Conservation (phyloP, 1,140 invertebrate genomes). For the Muscidifurax raptorellus region DNA sequence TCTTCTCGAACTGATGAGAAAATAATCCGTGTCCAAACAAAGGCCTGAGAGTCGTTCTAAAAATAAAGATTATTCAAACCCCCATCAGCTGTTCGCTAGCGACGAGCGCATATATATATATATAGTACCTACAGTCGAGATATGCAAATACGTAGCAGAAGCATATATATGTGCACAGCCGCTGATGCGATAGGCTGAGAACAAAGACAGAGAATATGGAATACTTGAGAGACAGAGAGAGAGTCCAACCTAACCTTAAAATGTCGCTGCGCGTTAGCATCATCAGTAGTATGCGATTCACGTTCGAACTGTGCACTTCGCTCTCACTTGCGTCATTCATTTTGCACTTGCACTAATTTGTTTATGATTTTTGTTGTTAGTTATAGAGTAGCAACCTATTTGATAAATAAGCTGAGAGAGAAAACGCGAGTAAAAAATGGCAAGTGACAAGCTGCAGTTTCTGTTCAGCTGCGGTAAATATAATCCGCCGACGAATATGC, state of each 20-base stretch:
- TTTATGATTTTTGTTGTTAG: background rate
- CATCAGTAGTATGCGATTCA: constrained; percentile 17
- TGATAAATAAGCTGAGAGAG: background rate
- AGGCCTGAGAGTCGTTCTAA: background rate
- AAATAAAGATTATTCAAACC: background rate
- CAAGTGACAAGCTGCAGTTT: constrained; percentile 73
- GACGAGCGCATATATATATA: background rate
- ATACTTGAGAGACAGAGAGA: too few species aligned
- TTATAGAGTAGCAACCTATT: background rate
- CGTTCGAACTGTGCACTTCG: constrained; percentile 10
- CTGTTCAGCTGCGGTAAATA: constrained; percentile 95
- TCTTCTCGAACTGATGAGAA: too few species aligned
- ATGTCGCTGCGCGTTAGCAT: background rate
- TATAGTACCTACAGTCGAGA: constrained; percentile 7
- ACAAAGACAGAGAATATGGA: too few species aligned
- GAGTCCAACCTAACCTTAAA: background rate
- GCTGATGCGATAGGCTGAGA: background rate
- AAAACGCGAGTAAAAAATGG: background rate
- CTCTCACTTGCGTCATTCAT: background rate
- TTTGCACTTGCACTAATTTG: background rate
- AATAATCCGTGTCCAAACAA: too few species aligned
- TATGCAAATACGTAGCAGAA: background rate
- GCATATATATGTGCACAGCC: too few species aligned
- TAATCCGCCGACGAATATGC: constrained; percentile 98
- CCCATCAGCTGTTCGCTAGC: too few species aligned